These are phyloP conservation scores for Lutjanus erythropterus DNA, from an alignment of 2,113 vertebrate species.

Conservation along the genomic window DNA sequence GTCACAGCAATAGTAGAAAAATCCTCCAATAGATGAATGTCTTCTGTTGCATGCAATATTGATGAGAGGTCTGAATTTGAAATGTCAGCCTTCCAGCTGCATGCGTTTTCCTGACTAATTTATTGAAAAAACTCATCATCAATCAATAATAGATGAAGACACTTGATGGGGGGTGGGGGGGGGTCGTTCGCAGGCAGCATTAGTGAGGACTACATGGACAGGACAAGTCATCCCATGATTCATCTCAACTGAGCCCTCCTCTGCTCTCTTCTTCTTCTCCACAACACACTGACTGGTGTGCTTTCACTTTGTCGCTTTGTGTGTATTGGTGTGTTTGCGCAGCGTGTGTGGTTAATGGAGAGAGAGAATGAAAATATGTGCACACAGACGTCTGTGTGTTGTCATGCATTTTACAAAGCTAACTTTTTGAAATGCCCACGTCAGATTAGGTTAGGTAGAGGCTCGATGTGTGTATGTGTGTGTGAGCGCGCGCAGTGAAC, in stretches of 20 bases:
- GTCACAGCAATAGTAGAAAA: conserved; percentile 20
- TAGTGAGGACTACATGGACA: neutral
- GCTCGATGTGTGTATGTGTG: neutral
- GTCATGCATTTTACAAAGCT: neutral
- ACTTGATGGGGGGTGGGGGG: conserved; percentile 30
- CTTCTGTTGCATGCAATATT: conserved; percentile 64
- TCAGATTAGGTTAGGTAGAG: neutral
- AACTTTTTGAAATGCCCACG: neutral
- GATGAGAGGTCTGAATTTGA: conserved; percentile 62
- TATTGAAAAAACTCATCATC: conserved; percentile 63
- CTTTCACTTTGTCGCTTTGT: neutral
- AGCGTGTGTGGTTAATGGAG: neutral
- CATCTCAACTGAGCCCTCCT: conserved; percentile 19
- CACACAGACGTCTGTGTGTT: neutral
- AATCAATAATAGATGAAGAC: conserved; percentile 79
- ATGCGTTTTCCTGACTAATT: conserved; percentile 70
- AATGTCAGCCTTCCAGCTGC: conserved; percentile 77
- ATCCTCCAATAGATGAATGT: neutral
- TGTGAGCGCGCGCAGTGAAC: too few relatives aligned
- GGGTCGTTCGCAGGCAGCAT: conserved; percentile 11
- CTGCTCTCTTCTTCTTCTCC: too few relatives aligned
- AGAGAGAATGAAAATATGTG: too few relatives aligned
- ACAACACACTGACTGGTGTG: neutral
- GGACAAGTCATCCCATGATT: neutral
- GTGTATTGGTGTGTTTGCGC: neutral